phyloP scores from a whole-genome alignment of 2,888 invertebrate species.

The Drosophila nigritarsus region DNA sequence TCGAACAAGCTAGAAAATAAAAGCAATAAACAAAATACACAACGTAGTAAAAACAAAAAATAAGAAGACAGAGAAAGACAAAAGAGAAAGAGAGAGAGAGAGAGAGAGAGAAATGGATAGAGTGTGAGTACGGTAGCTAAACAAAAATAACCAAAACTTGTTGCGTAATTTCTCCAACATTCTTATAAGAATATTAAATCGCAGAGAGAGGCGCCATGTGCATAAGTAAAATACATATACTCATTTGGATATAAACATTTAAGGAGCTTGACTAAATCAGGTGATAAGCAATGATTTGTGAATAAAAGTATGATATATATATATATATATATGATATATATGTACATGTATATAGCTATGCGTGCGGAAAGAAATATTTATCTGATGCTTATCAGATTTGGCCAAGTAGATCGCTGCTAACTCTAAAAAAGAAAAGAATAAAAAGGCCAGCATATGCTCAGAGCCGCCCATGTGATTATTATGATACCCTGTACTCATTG shows the following conservation, averaged over 20 bases:
- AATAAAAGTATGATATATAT: not conserved
- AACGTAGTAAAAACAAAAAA: constrained; percentile 42
- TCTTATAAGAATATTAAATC: constrained; percentile 8
- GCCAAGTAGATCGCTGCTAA: not conserved
- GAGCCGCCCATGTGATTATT: constrained; percentile 14
- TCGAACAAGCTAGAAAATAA: constrained; percentile 20
- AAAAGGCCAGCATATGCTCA: constrained; percentile 14
- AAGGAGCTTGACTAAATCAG: constrained; percentile 2
- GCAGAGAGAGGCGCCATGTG: constrained; percentile 6
- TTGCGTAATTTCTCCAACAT: constrained; percentile 61
- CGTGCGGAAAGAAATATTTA: constrained; percentile 9
- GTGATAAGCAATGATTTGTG: constrained; percentile 15
- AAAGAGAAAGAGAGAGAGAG: constrained; percentile 10
- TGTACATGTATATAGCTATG: not conserved
- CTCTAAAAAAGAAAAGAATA: not conserved
- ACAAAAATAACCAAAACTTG: constrained; percentile 58
- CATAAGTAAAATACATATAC: constrained; percentile 5
- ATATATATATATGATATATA: not conserved
- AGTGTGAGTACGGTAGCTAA: constrained; percentile 35
- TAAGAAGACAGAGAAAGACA: constrained; percentile 2
- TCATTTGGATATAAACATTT: constrained; percentile 6
- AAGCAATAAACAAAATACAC: constrained; percentile 42
- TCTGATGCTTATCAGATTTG: constrained; percentile 29
- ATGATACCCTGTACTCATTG: constrained; percentile 1
- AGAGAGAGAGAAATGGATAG: constrained; percentile 14